These are phyloP conservation scores for Litocranius walleri DNA, from an alignment of 2,113 vertebrate genomes.

Conservation along the genomic window DNA sequence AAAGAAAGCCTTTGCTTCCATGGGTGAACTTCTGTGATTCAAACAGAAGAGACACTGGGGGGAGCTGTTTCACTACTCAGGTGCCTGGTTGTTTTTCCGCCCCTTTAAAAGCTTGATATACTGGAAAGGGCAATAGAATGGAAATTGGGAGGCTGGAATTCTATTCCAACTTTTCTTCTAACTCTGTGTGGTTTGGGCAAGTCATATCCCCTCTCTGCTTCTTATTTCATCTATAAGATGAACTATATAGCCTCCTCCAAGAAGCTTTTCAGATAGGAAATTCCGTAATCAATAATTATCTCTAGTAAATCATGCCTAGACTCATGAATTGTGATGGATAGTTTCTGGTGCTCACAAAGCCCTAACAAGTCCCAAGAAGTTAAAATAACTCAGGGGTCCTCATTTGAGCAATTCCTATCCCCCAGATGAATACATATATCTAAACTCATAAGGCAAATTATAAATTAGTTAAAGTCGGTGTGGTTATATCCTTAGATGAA, in stretches of 20 bases:
- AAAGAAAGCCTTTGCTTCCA: not conserved
- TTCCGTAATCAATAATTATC: not conserved
- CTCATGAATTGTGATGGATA: not conserved
- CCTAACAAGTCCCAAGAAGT: not conserved
- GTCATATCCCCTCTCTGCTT: not conserved
- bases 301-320: not conserved
- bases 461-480: not conserved
- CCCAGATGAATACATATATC: not conserved
- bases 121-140: not conserved
- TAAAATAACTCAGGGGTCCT: not conserved
- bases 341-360: not conserved
- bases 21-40: not conserved
- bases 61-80: slow-evolving; percentile 57
- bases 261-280: not conserved
- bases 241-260: not conserved
- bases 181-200: not conserved
- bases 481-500: not conserved
- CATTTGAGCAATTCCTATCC: not conserved
- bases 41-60: not conserved
- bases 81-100: not conserved
- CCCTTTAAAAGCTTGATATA: not conserved
- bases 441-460: not conserved
- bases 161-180: not conserved
- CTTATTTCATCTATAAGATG: not conserved
- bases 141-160: not conserved